Conservation (phyloP, 1,140 invertebrate species). For the Bombyx mandarina region DNA sequence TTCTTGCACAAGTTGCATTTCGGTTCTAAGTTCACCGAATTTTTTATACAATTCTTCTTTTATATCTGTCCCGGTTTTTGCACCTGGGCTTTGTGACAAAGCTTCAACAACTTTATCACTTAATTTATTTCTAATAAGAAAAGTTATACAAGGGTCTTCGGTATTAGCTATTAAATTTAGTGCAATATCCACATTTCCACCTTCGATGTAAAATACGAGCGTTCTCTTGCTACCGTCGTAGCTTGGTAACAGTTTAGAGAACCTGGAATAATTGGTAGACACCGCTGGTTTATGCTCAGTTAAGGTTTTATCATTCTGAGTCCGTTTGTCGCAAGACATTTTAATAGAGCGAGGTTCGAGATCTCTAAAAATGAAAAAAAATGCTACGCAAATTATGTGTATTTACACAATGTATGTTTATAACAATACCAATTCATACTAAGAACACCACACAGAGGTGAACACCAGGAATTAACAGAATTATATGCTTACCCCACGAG, state of each 20-base stretch:
- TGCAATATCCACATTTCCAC: constrained; percentile 8
- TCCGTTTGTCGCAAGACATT: not conserved
- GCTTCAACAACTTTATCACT: constrained; percentile 14
- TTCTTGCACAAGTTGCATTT: constrained; percentile 7
- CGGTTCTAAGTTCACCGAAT: constrained; percentile 8
- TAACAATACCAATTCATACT: not conserved
- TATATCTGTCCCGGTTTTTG: constrained; percentile 8
- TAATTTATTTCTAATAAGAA: constrained; percentile 16
- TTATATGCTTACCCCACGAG: constrained; percentile 5
- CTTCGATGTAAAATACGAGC: constrained; percentile 10
- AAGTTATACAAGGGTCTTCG: constrained; percentile 4
- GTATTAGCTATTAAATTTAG: constrained; percentile 10
- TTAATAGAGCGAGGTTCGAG: not conserved
- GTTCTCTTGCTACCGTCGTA: constrained; percentile 5
- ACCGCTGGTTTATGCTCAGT: not conserved
- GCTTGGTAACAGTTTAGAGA: not conserved
- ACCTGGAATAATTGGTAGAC: not conserved
- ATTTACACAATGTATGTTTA: too few relatives aligned
- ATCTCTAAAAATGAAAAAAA: not conserved
- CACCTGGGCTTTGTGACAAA: constrained; percentile 3
- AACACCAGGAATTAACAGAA: not conserved
- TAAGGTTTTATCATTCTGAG: not conserved
- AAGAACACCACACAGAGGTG: constrained; percentile 1
- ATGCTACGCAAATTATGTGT: too few relatives aligned
- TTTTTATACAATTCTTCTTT: constrained; percentile 1